phyloP scores from a whole-genome alignment of 37 sponge, comb jelly and placozoan genomes.

The Halisarca cf. caerulea region DNA sequence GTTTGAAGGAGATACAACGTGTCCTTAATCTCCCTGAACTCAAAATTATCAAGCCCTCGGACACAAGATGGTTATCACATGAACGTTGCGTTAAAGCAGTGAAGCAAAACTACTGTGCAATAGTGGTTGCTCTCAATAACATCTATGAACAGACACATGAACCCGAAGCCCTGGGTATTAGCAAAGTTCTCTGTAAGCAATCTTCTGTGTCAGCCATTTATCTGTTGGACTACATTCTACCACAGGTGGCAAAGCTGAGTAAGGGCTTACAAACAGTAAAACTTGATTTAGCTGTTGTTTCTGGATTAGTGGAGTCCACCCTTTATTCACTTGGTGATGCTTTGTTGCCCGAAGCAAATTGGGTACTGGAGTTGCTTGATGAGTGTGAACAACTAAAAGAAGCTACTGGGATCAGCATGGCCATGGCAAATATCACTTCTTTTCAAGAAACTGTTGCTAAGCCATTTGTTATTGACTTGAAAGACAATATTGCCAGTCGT shows the following conservation, averaged over 20 bases:
- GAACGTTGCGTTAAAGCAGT: slow-evolving; percentile 71
- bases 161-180: slow-evolving; percentile 69
- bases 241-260: slow-evolving; percentile 67
- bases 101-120: slow-evolving; percentile 55
- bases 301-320: slow-evolving; percentile 62
- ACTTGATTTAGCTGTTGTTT: slow-evolving; percentile 60
- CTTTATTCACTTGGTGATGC: slow-evolving; percentile 74
- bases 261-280: slow-evolving; percentile 57
- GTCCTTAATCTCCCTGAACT: slow-evolving; percentile 62
- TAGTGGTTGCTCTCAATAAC: slow-evolving; percentile 53
- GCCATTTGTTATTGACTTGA: slow-evolving; percentile 54
- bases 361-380: slow-evolving; percentile 62
- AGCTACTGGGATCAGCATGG: slow-evolving; percentile 42
- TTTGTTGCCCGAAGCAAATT: slow-evolving; percentile 59
- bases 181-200: slow-evolving; percentile 54
- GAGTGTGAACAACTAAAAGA: slow-evolving; percentile 26
- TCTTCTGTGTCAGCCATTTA: slow-evolving; percentile 58
- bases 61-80: slow-evolving; percentile 68
- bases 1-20: slow-evolving; percentile 44
- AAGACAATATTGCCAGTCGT: slow-evolving; percentile 63
- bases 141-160: slow-evolving; percentile 60
- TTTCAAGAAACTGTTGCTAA: too few relatives aligned
- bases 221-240: slow-evolving; percentile 57
- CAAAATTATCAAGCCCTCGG: slow-evolving; percentile 64
- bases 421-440: too few relatives aligned